Percentiles rank a stretch among this genome's conserved stretches.
These are phyloP conservation scores for Epiblema foenella DNA, from an alignment of 2,888 invertebrate genomes.

Conservation along the genomic window DNA sequence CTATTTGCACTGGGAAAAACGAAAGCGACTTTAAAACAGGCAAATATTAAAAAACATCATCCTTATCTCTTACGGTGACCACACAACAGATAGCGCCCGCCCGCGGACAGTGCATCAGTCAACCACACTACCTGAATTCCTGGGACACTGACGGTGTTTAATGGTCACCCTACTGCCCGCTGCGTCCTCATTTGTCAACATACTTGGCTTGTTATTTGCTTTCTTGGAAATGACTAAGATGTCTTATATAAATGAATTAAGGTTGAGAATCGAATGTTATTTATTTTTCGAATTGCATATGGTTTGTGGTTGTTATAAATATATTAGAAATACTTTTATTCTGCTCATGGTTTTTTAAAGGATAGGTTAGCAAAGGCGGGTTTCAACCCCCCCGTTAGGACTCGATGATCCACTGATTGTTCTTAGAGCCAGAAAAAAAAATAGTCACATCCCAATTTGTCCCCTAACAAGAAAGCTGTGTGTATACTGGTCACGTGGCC, in stretches of 20 bases:
- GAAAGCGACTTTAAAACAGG: no score
- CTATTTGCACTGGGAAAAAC: no score
- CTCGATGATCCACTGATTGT: no score
- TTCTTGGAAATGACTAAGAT: not conserved
- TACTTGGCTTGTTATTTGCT: conserved; percentile 49
- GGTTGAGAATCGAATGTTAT: conserved; percentile 4
- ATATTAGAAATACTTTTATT: not conserved
- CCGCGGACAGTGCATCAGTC: conserved; percentile 68
- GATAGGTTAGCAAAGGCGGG: no score
- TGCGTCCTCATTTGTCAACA: conserved; percentile 72
- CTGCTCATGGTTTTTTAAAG: no score
- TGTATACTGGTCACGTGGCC: no score
- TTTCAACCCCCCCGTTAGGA: no score
- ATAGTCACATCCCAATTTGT: no score
- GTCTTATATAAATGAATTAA: not conserved
- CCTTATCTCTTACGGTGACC: conserved; percentile 50
- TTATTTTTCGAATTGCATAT: not conserved
- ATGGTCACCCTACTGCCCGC: conserved; percentile 70
- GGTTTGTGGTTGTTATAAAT: not conserved
- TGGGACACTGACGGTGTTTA: conserved; percentile 62
- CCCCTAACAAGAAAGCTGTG: no score
- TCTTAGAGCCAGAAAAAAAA: no score
- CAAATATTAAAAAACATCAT: conserved; percentile 30
- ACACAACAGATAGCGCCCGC: conserved; percentile 51
- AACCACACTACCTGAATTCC: conserved; percentile 72